These are phyloP conservation scores for Melanostigma gelatinosum DNA, from an alignment of 2,113 vertebrate genomes.

Conservation along the genomic window DNA sequence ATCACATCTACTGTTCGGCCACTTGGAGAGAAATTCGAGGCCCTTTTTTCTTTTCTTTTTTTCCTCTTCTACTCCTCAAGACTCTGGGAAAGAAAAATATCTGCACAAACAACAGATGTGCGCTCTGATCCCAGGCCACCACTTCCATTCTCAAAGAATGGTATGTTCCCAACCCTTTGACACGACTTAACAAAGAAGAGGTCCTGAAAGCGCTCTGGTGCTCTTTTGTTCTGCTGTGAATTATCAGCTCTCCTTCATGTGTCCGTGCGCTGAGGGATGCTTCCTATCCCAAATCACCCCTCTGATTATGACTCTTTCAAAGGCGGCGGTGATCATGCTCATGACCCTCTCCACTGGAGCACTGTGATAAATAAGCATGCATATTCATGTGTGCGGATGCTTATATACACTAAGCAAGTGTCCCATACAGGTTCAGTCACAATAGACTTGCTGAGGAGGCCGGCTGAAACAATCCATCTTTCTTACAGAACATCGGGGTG, in stretches of 20 bases:
- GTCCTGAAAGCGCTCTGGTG: slow-evolving; percentile 18
- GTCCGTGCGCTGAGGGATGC: slow-evolving; percentile 1
- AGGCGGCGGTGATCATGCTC: neutral
- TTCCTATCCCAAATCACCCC: neutral
- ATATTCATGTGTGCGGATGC: slow-evolving; percentile 26
- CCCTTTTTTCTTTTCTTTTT: neutral
- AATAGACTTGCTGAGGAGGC: slow-evolving; percentile 47
- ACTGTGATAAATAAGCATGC: slow-evolving; percentile 9
- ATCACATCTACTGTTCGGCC: slow-evolving; percentile 38
- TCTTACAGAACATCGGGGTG: slow-evolving; percentile 1
- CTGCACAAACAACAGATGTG: slow-evolving; percentile 71
- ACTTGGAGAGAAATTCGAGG: slow-evolving; percentile 23
- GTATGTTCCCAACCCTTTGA: slow-evolving; percentile 49
- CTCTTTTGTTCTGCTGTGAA: slow-evolving; percentile 12
- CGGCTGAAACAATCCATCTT: slow-evolving; percentile 11
- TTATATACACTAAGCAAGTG: slow-evolving; percentile 18
- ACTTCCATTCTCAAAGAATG: slow-evolving; percentile 50
- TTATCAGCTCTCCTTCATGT: neutral
- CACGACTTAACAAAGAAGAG: slow-evolving; percentile 31
- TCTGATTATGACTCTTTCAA: neutral
- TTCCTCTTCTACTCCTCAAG: slow-evolving; percentile 13
- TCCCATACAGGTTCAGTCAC: slow-evolving; percentile 53
- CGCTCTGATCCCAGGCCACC: slow-evolving; percentile 52
- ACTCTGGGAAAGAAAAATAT: slow-evolving; percentile 10
- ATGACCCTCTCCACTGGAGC: slow-evolving; percentile 38